Evolutionary conservation across 2,888 invertebrate species (phyloP).

Genomic region (Rhaphigaster nebulosa): DNA sequence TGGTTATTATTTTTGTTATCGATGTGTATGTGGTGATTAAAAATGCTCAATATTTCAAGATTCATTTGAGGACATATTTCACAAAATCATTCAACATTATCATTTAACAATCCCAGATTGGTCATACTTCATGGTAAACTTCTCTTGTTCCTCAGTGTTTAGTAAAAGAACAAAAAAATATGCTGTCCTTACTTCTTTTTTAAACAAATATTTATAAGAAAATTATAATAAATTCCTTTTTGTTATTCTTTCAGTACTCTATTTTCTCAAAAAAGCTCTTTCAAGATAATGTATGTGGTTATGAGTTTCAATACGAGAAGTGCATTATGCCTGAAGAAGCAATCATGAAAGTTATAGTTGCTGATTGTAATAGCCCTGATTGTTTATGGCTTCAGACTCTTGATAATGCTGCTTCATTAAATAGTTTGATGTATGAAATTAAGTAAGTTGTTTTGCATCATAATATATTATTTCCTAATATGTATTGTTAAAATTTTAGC

Average conservation of each 20-base stretch:
- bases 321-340: background rate
- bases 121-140: no score
- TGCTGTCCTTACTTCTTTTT: background rate
- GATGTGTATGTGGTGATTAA: no score
- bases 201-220: background rate
- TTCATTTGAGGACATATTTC: no score
- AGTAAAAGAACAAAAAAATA: background rate
- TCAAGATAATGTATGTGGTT: conserved; percentile 26
- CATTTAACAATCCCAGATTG: no score
- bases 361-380: conserved; percentile 41
- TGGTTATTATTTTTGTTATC: no score
- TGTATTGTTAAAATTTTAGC: no score
- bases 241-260: conserved; percentile 29
- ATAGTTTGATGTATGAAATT: conserved; percentile 44
- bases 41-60: no score
- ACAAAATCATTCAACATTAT: no score
- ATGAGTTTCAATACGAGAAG: conserved; percentile 20
- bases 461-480: background rate
- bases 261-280: conserved; percentile 37
- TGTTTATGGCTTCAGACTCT: conserved; percentile 35
- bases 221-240: background rate
- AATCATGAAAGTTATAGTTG: conserved; percentile 43
- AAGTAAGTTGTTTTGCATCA: background rate
- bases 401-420: background rate
- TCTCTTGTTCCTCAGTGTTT: no score